phyloP scores from a whole-genome alignment of 1,140 invertebrate genomes.

The Tribolium castaneum region DNA sequence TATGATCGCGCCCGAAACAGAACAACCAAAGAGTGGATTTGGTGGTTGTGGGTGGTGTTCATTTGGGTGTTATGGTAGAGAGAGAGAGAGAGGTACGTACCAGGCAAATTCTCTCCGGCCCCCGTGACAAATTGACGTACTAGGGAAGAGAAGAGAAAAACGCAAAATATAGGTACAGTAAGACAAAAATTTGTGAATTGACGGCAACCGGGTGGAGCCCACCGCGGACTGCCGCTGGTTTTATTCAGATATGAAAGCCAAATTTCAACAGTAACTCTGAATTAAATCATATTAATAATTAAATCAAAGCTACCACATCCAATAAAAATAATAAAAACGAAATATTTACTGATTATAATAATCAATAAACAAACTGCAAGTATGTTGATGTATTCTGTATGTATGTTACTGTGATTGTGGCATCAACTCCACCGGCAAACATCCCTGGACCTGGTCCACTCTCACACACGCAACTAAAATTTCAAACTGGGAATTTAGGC shows the following conservation, averaged over 20 bases:
- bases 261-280: slow-evolving; percentile 61
- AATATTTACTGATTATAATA: slow-evolving; percentile 59
- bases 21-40: slow-evolving; percentile 62
- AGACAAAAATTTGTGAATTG: slow-evolving; percentile 56
- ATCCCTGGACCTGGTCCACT: slow-evolving; percentile 28
- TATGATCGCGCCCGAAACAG: slow-evolving; percentile 56
- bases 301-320: slow-evolving; percentile 61
- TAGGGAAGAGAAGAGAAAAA: slow-evolving; percentile 72
- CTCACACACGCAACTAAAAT: slow-evolving; percentile 7
- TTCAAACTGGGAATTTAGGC: not conserved
- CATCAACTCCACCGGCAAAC: slow-evolving; percentile 40
- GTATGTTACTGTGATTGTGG: slow-evolving; percentile 62
- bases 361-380: slow-evolving; percentile 58
- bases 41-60: slow-evolving; percentile 61
- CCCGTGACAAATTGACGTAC: slow-evolving; percentile 79
- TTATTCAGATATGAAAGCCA: slow-evolving; percentile 54
- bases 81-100: slow-evolving; percentile 70
- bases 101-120: slow-evolving; percentile 77
- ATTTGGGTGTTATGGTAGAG: slow-evolving; percentile 62
- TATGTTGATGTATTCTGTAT: slow-evolving; percentile 62
- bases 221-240: slow-evolving; percentile 18
- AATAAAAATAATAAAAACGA: slow-evolving; percentile 59
- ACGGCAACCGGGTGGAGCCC: slow-evolving; percentile 30
- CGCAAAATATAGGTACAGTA: slow-evolving; percentile 64
- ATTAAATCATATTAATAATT: slow-evolving; percentile 59